phyloP scores from a whole-genome alignment of 2,888 invertebrate species.

The Hirtodrosophila trivittata region DNA sequence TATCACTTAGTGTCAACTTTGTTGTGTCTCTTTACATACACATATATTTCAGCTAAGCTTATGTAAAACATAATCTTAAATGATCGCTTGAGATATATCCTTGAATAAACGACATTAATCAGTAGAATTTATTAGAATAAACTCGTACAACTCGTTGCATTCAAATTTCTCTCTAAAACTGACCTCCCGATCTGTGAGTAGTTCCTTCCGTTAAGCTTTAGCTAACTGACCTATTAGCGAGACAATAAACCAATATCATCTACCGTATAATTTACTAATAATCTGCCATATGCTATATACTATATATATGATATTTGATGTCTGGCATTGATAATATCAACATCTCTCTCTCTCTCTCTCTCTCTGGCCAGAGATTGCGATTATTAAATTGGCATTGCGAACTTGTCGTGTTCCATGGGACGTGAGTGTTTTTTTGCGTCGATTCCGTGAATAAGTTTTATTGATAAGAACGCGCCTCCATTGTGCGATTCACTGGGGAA shows the following conservation, averaged over 20 bases:
- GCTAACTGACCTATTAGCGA: constrained; percentile 24
- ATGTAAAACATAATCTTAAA: neutral
- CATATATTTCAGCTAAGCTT: too few species aligned
- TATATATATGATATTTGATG: constrained; percentile 43
- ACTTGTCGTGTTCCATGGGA: constrained; percentile 12
- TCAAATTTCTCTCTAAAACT: neutral
- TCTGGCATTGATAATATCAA: constrained; percentile 62
- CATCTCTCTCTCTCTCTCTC: constrained; percentile 31
- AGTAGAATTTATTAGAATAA: too few species aligned
- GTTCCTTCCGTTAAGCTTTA: neutral
- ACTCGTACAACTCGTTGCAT: neutral
- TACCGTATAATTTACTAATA: constrained; percentile 22
- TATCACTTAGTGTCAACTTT: too few species aligned
- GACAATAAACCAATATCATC: neutral
- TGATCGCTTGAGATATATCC: neutral
- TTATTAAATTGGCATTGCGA: constrained; percentile 37
- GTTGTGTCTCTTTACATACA: too few species aligned
- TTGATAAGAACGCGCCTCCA: constrained; percentile 36
- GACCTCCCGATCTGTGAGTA: neutral
- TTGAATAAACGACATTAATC: neutral
- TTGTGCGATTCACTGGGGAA: constrained; percentile 43
- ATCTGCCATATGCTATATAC: constrained; percentile 31
- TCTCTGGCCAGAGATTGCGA: constrained; percentile 15
- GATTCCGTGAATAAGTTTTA: constrained; percentile 15
- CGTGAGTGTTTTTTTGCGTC: constrained; percentile 20